Conservation (phyloP, 2,888 invertebrate species). For the Pheosia gnoma region DNA sequence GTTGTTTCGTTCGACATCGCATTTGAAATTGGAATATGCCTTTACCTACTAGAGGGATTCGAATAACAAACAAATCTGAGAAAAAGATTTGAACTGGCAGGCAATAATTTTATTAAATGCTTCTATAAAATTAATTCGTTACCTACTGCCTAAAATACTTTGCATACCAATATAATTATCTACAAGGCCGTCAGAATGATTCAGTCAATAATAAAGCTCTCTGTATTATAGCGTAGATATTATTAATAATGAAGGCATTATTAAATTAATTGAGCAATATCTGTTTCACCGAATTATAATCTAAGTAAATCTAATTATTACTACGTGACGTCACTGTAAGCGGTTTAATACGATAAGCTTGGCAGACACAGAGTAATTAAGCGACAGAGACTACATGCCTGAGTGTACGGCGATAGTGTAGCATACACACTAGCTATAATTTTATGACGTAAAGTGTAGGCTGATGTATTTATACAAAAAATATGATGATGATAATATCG, state of each 20-base stretch:
- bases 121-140: too few species aligned
- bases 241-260: conserved; percentile 39
- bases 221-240: conserved; percentile 13
- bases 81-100: too few species aligned
- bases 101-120: too few species aligned
- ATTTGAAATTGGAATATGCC: too few species aligned
- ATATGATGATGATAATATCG: too few species aligned
- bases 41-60: too few species aligned
- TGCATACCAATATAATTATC: too few species aligned
- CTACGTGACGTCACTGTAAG: conserved; percentile 27
- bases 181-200: too few species aligned
- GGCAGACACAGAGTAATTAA: conserved; percentile 38
- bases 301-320: conserved; percentile 36
- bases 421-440: background rate
- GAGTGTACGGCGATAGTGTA: conserved; percentile 6
- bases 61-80: too few species aligned
- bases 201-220: background rate
- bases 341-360: conserved; percentile 35
- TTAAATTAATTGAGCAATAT: conserved; percentile 50
- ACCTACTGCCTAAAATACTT: too few species aligned
- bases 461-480: too few species aligned
- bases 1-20: too few species aligned
- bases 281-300: conserved; percentile 40
- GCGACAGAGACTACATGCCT: conserved; percentile 28
- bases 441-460: background rate